These are phyloP conservation scores for Laticauda laticaudata DNA, from an alignment of 2,113 vertebrate genomes.

Conservation along the genomic window DNA sequence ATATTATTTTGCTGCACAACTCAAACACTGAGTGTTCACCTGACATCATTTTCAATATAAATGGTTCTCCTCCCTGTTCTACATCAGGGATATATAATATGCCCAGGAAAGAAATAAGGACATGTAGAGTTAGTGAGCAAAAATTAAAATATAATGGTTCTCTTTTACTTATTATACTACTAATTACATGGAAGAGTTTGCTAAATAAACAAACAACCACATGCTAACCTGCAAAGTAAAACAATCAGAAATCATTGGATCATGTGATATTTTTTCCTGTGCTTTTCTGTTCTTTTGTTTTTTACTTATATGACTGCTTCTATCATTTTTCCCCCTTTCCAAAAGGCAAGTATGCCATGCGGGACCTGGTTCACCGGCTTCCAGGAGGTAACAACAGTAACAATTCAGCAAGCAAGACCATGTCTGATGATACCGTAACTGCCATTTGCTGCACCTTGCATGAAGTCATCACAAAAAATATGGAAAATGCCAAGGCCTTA, in stretches of 20 bases:
- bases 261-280: slow-evolving; percentile 37
- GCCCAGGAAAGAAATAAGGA: neutral
- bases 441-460: slow-evolving; percentile 97
- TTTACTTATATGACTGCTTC: slow-evolving; percentile 32
- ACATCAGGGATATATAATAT: neutral
- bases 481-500: slow-evolving; percentile 99
- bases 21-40: neutral
- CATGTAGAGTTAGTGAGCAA: neutral
- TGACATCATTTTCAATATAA: neutral
- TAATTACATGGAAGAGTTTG: too few relatives aligned
- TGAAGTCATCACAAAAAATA: slow-evolving; percentile 99
- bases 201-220: neutral
- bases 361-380: slow-evolving; percentile 94
- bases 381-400: slow-evolving; percentile 87
- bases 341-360: slow-evolving; percentile 96
- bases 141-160: neutral
- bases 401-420: slow-evolving; percentile 85
- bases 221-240: neutral
- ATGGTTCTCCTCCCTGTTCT: neutral
- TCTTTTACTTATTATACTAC: neutral
- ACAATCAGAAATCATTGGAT: neutral
- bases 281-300: slow-evolving; percentile 12
- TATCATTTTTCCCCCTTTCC: slow-evolving; percentile 53
- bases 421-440: slow-evolving; percentile 97
- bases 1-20: neutral